Percentiles rank a stretch among this genome's conserved stretches.
Conservation (phyloP, 2,797 vertebrate genomes). For the Crocodylus rhombifer region DNA sequence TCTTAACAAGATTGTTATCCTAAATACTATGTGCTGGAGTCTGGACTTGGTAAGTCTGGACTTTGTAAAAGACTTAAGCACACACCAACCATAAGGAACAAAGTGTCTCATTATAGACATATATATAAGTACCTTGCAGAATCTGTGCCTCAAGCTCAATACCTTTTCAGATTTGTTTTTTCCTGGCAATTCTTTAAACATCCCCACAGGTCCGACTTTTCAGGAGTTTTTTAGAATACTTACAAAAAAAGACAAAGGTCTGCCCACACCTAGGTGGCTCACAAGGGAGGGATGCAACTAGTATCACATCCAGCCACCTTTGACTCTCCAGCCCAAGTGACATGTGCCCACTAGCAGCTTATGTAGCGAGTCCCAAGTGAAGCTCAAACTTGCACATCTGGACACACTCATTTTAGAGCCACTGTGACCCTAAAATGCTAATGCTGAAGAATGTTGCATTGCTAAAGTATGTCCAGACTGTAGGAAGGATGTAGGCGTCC, state of each 20-base stretch:
- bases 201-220: background rate
- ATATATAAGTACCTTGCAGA: background rate
- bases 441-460: too few relatives aligned
- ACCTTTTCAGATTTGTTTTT: background rate
- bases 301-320: too few relatives aligned
- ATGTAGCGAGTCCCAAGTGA: too few relatives aligned
- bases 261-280: too few relatives aligned
- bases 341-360: too few relatives aligned
- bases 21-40: background rate
- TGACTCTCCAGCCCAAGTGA: too few relatives aligned
- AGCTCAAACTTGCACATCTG: too few relatives aligned
- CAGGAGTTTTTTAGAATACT: background rate
- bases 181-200: background rate
- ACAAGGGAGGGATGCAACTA: too few relatives aligned
- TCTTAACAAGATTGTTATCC: background rate
- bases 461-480: background rate
- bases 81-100: fast-evolving
- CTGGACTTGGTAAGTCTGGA: background rate
- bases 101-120: background rate
- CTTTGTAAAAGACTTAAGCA: background rate
- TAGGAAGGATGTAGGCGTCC: background rate
- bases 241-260: background rate
- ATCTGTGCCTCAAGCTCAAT: background rate
- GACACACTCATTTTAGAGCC: too few relatives aligned
- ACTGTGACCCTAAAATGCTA: too few relatives aligned